Percentiles rank a stretch among this genome's conserved stretches.
Evolutionary conservation across 2,888 invertebrate genomes (phyloP).

Genomic region (Xestia c-nigrum): DNA sequence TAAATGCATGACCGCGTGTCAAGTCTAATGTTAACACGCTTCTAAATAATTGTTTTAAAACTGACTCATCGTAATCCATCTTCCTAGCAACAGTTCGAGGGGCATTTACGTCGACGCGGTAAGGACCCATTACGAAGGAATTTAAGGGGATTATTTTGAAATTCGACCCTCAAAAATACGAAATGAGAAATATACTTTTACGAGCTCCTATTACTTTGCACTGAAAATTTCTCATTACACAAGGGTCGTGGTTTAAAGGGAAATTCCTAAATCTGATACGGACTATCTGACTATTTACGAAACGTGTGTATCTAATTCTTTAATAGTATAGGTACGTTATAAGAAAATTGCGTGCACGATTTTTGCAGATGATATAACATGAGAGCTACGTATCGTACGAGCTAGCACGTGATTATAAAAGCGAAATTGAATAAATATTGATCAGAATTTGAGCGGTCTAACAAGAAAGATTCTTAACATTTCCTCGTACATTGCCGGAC

Average conservation of each 20-base stretch:
- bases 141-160: conserved; percentile 55
- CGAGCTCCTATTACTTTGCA: conserved; percentile 43
- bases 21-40: conserved; percentile 44
- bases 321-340: conserved; percentile 8
- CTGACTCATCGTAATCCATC: conserved; percentile 56
- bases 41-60: conserved; percentile 57
- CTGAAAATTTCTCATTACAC: conserved; percentile 25
- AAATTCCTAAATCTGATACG: conserved; percentile 25
- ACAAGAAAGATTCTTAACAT: conserved; percentile 33
- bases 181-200: conserved; percentile 47
- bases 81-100: conserved; percentile 44
- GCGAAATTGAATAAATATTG: conserved; percentile 55
- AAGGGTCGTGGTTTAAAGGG: conserved; percentile 26
- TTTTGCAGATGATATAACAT: conserved; percentile 56
- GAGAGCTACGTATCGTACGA: conserved; percentile 27
- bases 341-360: conserved; percentile 55
- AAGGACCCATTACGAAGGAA: conserved; percentile 50
- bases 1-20: conserved; percentile 54
- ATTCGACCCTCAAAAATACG: conserved; percentile 49
- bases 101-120: conserved; percentile 40
- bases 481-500: conserved; percentile 20
- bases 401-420: conserved; percentile 36
- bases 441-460: conserved; percentile 39
- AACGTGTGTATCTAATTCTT: conserved; percentile 50
- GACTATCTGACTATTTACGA: conserved; percentile 28